These are phyloP conservation scores for Incurvaria masculella DNA, from an alignment of 2,888 invertebrate genomes.

Conservation along the genomic window DNA sequence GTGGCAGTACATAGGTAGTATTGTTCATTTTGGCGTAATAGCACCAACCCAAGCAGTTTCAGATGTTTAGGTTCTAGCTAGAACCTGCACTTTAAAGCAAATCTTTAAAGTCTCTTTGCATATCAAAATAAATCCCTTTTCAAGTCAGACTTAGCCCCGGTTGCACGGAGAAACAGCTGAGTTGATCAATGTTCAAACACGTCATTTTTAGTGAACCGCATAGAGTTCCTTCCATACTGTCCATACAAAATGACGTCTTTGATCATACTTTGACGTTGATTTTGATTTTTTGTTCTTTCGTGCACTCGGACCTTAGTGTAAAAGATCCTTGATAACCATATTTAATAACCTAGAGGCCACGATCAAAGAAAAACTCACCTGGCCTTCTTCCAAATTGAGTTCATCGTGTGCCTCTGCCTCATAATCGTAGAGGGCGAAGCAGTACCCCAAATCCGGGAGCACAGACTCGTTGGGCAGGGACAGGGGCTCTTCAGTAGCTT, in stretches of 20 bases:
- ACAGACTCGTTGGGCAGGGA: background rate
- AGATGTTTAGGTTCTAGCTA: background rate
- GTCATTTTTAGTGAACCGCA: too few species aligned
- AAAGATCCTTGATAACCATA: background rate
- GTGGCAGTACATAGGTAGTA: too few species aligned
- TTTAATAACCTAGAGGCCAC: background rate
- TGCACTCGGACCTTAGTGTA: too few species aligned
- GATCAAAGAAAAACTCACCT: slow-evolving; percentile 41
- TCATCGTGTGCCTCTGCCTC: slow-evolving; percentile 89
- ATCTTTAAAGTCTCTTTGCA: background rate
- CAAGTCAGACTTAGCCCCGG: too few species aligned
- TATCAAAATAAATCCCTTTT: background rate
- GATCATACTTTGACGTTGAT: too few species aligned
- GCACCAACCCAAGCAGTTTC: too few species aligned
- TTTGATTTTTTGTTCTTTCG: too few species aligned
- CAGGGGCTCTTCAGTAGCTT: slow-evolving; percentile 15
- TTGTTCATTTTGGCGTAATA: too few species aligned
- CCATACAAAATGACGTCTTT: too few species aligned
- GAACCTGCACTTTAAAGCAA: background rate
- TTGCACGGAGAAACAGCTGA: too few species aligned
- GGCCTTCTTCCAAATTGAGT: slow-evolving; percentile 87
- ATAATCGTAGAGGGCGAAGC: slow-evolving; percentile 91
- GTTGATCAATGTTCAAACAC: too few species aligned
- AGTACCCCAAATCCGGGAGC: slow-evolving; percentile 54
- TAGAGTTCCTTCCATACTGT: too few species aligned